phyloP scores from a whole-genome alignment of 1,140 invertebrate genomes.

The Bacillus rossius region DNA sequence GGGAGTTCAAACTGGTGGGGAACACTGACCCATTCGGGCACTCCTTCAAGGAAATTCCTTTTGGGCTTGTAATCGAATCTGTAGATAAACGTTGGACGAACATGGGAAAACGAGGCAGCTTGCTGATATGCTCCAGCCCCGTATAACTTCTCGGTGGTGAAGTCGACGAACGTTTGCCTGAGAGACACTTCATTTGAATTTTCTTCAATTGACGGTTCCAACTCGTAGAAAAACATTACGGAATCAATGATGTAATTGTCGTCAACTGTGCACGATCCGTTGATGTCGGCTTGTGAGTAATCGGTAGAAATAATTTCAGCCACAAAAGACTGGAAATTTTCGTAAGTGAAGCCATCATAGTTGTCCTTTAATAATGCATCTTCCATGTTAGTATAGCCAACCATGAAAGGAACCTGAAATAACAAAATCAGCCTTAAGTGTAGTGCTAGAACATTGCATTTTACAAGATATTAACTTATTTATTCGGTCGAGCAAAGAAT shows the following conservation, averaged over 20 bases:
- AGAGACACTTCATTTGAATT: conserved; percentile 46
- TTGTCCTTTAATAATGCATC: conserved; percentile 46
- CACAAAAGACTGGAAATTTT: no score
- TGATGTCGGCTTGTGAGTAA: conserved; percentile 44
- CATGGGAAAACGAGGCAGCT: conserved; percentile 33
- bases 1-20: conserved; percentile 73
- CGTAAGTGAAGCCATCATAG: no score
- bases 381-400: conserved; percentile 73
- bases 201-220: no score
- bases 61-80: conserved; percentile 68
- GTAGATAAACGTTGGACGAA: conserved; percentile 55
- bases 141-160: conserved; percentile 67
- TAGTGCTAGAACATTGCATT: no score
- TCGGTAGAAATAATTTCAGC: conserved; percentile 29
- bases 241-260: conserved; percentile 62
- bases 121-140: conserved; percentile 59
- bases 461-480: no score
- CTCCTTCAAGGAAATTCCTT: conserved; percentile 15
- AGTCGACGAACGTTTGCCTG: conserved; percentile 55
- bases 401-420: conserved; percentile 34
- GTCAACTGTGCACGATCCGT: conserved; percentile 57
- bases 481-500: no score
- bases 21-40: conserved; percentile 67
- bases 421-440: no score
- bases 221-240: conserved; percentile 64